Evolutionary conservation across 2,113 vertebrate genomes (phyloP).

Genomic region (Pomatorhinus ruficollis): DNA sequence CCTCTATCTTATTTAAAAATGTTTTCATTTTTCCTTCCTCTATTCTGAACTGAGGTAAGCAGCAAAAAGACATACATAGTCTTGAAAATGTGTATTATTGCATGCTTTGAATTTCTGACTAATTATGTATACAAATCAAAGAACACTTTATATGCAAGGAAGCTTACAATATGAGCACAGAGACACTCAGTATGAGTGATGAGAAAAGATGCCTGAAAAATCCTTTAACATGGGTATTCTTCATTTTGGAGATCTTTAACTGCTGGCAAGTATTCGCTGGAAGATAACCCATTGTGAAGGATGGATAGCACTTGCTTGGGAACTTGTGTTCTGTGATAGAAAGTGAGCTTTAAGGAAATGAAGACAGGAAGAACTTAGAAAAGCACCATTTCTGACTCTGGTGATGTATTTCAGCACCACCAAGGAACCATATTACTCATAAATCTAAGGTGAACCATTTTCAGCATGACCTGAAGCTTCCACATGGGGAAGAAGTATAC

Average conservation of each 20-base stretch:
- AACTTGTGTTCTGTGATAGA: background rate
- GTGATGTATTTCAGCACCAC: background rate
- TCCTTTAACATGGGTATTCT: accelerated
- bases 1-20: background rate
- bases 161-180: background rate
- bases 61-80: background rate
- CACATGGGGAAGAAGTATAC: background rate
- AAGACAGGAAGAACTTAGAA: background rate
- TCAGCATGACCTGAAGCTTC: background rate
- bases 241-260: background rate
- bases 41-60: background rate
- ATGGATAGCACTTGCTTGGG: background rate
- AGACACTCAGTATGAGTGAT: background rate
- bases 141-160: background rate
- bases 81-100: background rate
- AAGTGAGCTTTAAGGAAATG: background rate
- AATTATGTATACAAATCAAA: background rate
- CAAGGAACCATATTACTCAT: background rate
- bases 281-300: background rate
- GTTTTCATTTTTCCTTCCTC: background rate
- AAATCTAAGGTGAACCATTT: background rate
- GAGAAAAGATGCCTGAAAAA: background rate
- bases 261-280: background rate
- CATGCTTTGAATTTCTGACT: background rate
- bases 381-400: background rate